Evolutionary conservation across 2,113 vertebrate species (phyloP), one percentile per base, ranked within the genome.

Genomic region (Pleuronectes platessa): DNA sequence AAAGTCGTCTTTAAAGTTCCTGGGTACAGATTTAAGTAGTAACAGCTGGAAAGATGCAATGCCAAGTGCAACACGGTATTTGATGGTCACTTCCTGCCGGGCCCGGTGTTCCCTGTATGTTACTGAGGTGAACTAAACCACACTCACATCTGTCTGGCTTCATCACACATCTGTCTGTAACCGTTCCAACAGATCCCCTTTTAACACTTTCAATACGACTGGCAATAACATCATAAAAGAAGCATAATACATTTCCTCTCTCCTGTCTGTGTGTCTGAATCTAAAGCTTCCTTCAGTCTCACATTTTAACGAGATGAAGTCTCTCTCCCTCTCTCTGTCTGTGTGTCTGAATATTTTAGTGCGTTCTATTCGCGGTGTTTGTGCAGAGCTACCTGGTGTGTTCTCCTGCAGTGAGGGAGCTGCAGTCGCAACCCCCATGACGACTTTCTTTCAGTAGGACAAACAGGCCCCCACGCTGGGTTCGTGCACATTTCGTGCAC

Each of bases 81-180:
- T 58, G 10, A 26, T 35, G 45, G 40, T 53, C 23, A 51, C n/a
- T 67, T 20, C 54, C 17, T 65, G 13, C 35, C 47, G 60, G 69
- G 63, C 73, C 82, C 62, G 42, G 84, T 83, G 78, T 84, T 88
- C 80, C 77, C 86, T 86, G 76, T 76, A 64, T 80, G 83, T 62
- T 37, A 68, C 83, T 37, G 82, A 86, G 84, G 87, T 87, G 76
- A 89, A 87, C 83, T 74, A 72, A 87, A 74, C 58, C 12, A 65
- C 78, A 21, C 76, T 79, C 54, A 72, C 71, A 69, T 51, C 31
- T 83, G 62, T 37, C 67, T 75, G 62, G 53, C 71, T 83, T 68
- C 54, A 35, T 78, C 84, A 79, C 81, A 81, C 51, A 23, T 40
- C 61, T 40, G 12, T 71, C 54, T 66, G 5, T 40, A 31, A 18